phyloP scores from a whole-genome alignment of 2,888 invertebrate species.

The Chymomyza amoena region DNA sequence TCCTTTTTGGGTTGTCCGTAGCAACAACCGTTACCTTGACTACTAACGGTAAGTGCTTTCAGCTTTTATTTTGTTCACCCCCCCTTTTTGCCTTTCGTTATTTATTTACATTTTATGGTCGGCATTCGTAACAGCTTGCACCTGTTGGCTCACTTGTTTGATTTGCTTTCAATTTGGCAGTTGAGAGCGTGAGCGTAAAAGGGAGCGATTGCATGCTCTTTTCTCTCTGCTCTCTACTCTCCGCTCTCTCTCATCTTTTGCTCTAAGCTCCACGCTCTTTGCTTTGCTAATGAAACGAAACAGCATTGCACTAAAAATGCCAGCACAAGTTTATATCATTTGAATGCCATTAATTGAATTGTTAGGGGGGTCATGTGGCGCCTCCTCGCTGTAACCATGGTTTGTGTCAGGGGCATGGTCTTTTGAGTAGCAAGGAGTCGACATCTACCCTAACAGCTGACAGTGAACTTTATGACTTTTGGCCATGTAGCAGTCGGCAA shows the following conservation, averaged over 20 bases:
- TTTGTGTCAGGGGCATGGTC: not conserved
- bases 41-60: slow-evolving; percentile 17
- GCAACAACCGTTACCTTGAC: slow-evolving; percentile 49
- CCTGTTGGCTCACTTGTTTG: slow-evolving; percentile 48
- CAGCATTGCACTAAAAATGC: slow-evolving; percentile 62
- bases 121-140: slow-evolving; percentile 30
- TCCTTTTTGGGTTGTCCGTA: slow-evolving; percentile 39
- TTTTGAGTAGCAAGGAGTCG: slow-evolving; percentile 18
- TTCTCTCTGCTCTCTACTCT: not conserved
- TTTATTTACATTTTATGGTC: slow-evolving; percentile 16
- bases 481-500: not conserved
- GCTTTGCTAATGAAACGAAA: not conserved
- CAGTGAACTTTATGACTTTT: slow-evolving; percentile 16
- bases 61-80: slow-evolving; percentile 25
- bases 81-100: not conserved
- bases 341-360: slow-evolving; percentile 74
- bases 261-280: not conserved
- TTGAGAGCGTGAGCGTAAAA: not conserved
- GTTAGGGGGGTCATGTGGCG: slow-evolving; percentile 46
- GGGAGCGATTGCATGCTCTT: not conserved
- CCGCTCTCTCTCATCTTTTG: not conserved
- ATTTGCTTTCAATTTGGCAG: not conserved
- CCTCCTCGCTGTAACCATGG: slow-evolving; percentile 13
- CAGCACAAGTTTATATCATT: slow-evolving; percentile 67
- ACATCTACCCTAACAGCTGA: not conserved